Evolutionary conservation across 2,113 vertebrate species (phyloP).

Genomic region (Sus scrofa): DNA sequence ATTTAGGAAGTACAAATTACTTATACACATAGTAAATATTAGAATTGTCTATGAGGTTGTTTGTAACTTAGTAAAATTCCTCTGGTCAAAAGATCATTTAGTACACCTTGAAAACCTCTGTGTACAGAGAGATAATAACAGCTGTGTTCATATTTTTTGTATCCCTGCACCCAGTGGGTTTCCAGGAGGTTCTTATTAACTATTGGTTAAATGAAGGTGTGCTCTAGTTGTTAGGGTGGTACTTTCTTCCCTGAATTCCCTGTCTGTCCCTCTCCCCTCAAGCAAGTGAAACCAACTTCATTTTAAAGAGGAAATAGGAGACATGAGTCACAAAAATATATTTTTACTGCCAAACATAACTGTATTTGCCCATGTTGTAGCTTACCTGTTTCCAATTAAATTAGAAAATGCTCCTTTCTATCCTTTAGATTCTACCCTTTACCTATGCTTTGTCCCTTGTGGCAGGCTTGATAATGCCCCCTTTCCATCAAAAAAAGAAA

Average conservation of each 20-base stretch:
- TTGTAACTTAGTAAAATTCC: not conserved
- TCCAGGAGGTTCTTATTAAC: not conserved
- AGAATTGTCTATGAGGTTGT: not conserved
- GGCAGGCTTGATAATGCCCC: not conserved
- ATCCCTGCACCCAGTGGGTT: not conserved
- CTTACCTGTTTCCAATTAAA: conserved; percentile 4
- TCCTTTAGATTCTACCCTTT: not conserved
- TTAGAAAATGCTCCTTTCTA: not conserved
- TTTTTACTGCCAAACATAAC: not conserved
- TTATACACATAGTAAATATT: not conserved
- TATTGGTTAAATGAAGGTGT: not conserved
- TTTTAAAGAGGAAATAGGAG: not conserved
- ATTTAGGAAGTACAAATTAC: not conserved
- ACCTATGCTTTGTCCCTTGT: not conserved
- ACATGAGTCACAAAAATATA: not conserved
- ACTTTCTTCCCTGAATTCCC: not conserved
- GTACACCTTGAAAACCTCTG: not conserved
- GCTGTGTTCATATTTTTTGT: not conserved
- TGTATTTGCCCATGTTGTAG: not conserved
- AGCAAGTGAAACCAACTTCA: not conserved
- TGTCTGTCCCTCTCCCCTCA: not conserved
- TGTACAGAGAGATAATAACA: not conserved
- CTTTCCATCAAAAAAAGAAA: not conserved
- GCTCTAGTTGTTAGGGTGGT: not conserved
- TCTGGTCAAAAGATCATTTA: not conserved